Base-by-base conservation (phyloP, 2,113 vertebrate species). In the Syngnathus floridae region DNA sequence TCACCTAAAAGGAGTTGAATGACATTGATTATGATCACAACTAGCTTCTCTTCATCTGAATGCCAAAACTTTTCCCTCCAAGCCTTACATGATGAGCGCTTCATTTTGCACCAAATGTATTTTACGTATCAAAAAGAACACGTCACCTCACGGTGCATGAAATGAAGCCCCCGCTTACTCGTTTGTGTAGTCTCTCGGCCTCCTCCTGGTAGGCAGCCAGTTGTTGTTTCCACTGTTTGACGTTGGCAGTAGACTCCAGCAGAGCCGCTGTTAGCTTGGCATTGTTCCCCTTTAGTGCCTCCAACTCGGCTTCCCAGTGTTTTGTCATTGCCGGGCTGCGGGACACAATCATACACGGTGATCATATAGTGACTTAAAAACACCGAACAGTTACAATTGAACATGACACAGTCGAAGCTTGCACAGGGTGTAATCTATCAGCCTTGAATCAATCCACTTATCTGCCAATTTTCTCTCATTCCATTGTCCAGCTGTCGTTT, bases 211-310 rank as follows among this genome's bases (percentile, higher is more conserved):
- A 99, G 0, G 95, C 96, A 36, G 96, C 93, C 76, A 99, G 93
- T 66, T 99, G 96, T 72, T 99, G 96, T 74, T 98, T 99, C 96
- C 96, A 99, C 91, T 99, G 96, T 90, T 99, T 99, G 72, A 99
- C 96, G 1, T 98, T 99, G 91, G 94, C 96, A 76, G 96, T 99
- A 84, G 96, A 98, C 85, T 99, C 96, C 87, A 99, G 88, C 76
- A 99, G 91, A 62, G 96, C 96, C 52, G 96, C 93, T 14, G 96
- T 99, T 76, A 99, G 93, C 72, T 99, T 99, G 82, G 96, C 96
- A 2, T 99, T 99, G 87, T 98, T 98, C 80, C 95, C 95, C 88
- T 99, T 99, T 63, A 98, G 94, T 0, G 96, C 94, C 66, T 94
- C 95, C 82, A 99, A 90, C 86, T 99, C 96, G 76, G 96, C 96